Base-by-base conservation (phyloP, 2,797 vertebrate species). In the Oophaga sylvatica region DNA sequence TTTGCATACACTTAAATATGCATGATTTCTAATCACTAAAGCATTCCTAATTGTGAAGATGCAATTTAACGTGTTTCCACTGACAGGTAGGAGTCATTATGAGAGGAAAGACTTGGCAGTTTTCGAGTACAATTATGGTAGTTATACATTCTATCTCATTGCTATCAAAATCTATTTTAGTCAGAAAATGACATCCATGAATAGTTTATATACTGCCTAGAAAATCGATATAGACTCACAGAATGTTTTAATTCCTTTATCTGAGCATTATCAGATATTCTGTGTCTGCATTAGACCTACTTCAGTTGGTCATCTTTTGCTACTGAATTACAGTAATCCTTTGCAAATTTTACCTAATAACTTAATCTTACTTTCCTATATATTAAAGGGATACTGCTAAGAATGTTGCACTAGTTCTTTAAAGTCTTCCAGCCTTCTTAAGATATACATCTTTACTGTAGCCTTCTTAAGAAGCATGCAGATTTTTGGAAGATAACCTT, bases 31-130 rank as follows among this genome's bases (percentile, higher is more conserved):
- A 93, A 91, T 93, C 92, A 89, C 84, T 82, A 56, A 57, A 20
- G 90, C 85, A 90, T 92, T 93, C 91, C 92, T 92, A 93, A 92
- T 93, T 92, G 65, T 92, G 91, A 91, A 90, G 90, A 92, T 92
- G 91, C 84, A 93, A 90, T 90, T 90, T 68, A 86, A 85, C 92
- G 90, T 60, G 0, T 53, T 75, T 60, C 90, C 83, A 83, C 91
- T 92, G 90, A 93, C 93, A 93, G 87, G 86, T 91, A 92, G 90
- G 87, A 92, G 88, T 93, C 90, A 92, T 92, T 92, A 91, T 92
- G 78, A 89, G 31, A 90, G 92, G 90, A 90, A 92, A 91, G 22
- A 81, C 29, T 92, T 93, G 93, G 92, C 92, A 48, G 57, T n/a
- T 89, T 68, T 91, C 92, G 93, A 89, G 80, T 75, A 89, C 85